These are phyloP conservation scores for Epizoanthus stellaris DNA, from an alignment of 92 coral and sea anemone genomes.

Conservation along the genomic window DNA sequence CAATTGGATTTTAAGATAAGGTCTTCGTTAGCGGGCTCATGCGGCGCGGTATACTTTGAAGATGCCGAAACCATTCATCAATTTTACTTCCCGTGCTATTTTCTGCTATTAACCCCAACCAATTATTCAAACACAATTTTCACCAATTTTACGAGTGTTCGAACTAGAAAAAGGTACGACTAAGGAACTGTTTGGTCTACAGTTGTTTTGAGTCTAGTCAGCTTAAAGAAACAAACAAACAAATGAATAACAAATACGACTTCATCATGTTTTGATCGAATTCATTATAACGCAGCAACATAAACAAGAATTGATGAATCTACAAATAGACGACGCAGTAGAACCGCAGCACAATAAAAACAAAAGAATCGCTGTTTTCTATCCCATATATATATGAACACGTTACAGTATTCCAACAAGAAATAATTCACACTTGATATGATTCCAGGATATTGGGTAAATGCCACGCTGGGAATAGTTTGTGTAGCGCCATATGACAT, in stretches of 20 bases:
- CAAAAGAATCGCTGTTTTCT: neutral
- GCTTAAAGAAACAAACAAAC: slow-evolving; percentile 44
- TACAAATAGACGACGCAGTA: slow-evolving; percentile 1
- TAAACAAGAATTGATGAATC: neutral
- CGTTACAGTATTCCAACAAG: slow-evolving; percentile 22
- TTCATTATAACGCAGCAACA: slow-evolving; percentile 8
- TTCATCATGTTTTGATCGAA: slow-evolving; percentile 13
- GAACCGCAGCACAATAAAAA: neutral
- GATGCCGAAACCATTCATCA: slow-evolving; percentile 41
- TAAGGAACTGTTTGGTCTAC: neutral
- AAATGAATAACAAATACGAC: slow-evolving; percentile 30
- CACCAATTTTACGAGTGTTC: neutral
- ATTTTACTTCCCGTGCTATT: slow-evolving; percentile 9
- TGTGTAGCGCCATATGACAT: slow-evolving; percentile 12
- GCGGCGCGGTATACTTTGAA: slow-evolving; percentile 44
- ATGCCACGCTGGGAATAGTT: slow-evolving; percentile 13
- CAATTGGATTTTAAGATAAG: slow-evolving; percentile 45
- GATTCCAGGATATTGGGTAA: slow-evolving; percentile 26
- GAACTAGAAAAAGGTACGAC: neutral
- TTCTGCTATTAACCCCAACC: neutral
- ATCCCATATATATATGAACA: neutral
- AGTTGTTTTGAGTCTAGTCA: neutral
- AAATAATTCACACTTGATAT: slow-evolving; percentile 18
- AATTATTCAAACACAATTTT: slow-evolving; percentile 12
- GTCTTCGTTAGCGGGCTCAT: slow-evolving; percentile 35